phyloP scores from a whole-genome alignment of 2,888 invertebrate species.

The Aspidapion aeneum region DNA sequence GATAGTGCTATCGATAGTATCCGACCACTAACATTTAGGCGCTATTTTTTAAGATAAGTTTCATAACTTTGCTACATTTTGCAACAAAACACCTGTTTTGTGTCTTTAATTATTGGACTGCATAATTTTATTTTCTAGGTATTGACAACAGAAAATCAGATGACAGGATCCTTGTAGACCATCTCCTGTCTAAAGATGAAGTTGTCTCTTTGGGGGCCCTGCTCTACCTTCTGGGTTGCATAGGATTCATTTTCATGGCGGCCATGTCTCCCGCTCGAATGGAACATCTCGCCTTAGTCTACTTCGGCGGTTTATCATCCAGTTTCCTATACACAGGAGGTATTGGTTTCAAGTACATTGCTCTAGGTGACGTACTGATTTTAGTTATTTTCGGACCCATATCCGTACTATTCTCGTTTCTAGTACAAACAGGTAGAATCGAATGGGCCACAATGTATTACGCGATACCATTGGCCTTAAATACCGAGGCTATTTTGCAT shows the following conservation, averaged over 20 bases:
- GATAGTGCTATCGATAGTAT: too few species aligned
- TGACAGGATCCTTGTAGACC: conserved; percentile 92
- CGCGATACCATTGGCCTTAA: conserved; percentile 89
- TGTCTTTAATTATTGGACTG: too few species aligned
- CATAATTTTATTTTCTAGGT: conserved; percentile 20
- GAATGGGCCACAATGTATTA: conserved; percentile 90
- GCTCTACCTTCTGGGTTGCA: conserved; percentile 81
- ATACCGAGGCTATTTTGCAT: conserved; percentile 93
- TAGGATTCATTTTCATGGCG: conserved; percentile 44
- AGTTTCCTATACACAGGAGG: conserved; percentile 97
- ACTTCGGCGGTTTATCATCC: conserved; percentile 92
- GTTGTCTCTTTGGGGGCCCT: conserved; percentile 81
- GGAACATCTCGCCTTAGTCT: conserved; percentile 92
- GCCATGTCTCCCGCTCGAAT: conserved; percentile 82
- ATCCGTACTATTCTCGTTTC: conserved; percentile 88
- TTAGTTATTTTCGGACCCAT: conserved; percentile 93
- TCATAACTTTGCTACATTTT: too few species aligned
- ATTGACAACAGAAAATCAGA: conserved; percentile 92
- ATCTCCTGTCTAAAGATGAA: conserved; percentile 76
- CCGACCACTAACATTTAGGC: too few species aligned
- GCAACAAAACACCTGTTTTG: too few species aligned
- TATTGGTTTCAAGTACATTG: conserved; percentile 93
- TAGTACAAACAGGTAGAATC: conserved; percentile 89
- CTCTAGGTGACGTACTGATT: conserved; percentile 88
- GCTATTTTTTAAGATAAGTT: too few species aligned